A percentile compares a stretch with the other conserved stretches of the same genome.
These are phyloP conservation scores for Sebastes iracundus DNA, from an alignment of 2,797 vertebrate genomes.

Conservation along the genomic window DNA sequence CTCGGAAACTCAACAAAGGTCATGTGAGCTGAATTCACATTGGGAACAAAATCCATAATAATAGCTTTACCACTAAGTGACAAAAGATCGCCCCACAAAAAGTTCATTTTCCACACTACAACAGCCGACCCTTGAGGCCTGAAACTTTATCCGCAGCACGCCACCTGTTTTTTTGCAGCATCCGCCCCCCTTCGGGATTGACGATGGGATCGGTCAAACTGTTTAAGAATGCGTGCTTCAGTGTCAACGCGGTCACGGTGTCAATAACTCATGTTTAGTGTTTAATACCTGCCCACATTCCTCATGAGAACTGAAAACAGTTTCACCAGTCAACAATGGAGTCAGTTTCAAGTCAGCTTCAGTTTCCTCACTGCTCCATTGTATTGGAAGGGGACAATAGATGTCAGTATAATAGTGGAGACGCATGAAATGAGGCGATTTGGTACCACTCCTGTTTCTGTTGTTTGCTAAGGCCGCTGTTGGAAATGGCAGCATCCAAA, in stretches of 20 bases:
- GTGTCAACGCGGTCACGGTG: conserved; percentile 14
- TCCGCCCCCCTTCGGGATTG: background rate
- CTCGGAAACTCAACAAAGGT: conserved; percentile 28
- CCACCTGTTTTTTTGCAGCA: conserved; percentile 31
- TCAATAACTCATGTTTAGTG: conserved; percentile 22
- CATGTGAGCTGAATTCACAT: conserved; percentile 6
- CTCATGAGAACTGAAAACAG: background rate
- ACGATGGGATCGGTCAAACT: background rate
- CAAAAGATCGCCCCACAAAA: conserved; percentile 40
- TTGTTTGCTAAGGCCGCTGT: conserved; percentile 1
- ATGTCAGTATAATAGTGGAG: conserved; percentile 34
- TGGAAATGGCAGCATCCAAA: conserved; percentile 48
- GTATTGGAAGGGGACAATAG: conserved; percentile 49
- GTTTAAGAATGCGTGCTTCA: conserved; percentile 5
- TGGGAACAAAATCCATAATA: conserved; percentile 16
- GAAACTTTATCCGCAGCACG: conserved; percentile 42
- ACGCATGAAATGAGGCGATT: conserved; percentile 40
- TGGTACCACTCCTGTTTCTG: conserved; percentile 38
- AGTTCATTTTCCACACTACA: conserved; percentile 31
- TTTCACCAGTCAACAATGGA: conserved; percentile 47
- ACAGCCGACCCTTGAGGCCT: background rate
- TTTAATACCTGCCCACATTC: conserved; percentile 44
- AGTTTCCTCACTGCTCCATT: conserved; percentile 58
- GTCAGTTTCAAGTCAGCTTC: conserved; percentile 58
- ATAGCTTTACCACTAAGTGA: conserved; percentile 34